A percentile compares a stretch with the other conserved stretches of the same genome.
These are phyloP conservation scores for Chrysolina haemoptera DNA, from an alignment of 2,888 invertebrate species.

Conservation along the genomic window DNA sequence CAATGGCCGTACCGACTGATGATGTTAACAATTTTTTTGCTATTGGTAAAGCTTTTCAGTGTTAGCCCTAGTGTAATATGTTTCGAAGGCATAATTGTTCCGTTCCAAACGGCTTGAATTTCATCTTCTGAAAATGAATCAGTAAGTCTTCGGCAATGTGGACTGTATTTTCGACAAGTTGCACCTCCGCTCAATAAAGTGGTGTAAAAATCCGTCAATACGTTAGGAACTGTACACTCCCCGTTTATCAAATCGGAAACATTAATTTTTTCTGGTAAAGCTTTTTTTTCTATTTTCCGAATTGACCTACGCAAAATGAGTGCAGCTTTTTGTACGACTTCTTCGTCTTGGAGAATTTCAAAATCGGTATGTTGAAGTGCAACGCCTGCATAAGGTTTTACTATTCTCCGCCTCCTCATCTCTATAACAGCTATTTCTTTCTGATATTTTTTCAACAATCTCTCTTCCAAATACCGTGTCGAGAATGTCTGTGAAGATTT, in stretches of 20 bases:
- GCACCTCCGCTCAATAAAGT: not conserved
- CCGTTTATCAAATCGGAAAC: not conserved
- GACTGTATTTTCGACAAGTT: not conserved
- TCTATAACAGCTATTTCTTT: too few species aligned
- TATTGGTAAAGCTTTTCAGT: not conserved
- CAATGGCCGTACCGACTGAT: not conserved
- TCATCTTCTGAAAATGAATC: not conserved
- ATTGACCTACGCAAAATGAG: not conserved
- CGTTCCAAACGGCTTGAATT: not conserved
- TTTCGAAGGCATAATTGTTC: not conserved
- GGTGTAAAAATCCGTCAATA: not conserved
- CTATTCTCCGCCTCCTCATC: too few species aligned
- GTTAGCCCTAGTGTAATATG: not conserved
- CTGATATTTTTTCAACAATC: too few species aligned
- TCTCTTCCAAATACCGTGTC: too few species aligned
- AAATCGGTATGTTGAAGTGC: too few species aligned
- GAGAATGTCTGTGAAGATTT: too few species aligned
- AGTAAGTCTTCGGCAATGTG: not conserved
- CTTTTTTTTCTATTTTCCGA: slow-evolving; percentile 5
- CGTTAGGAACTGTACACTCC: not conserved
- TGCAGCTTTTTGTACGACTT: not conserved
- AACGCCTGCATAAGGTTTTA: too few species aligned
- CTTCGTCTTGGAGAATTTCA: too few species aligned
- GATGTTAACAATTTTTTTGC: not conserved
- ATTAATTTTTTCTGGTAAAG: not conserved